Evolutionary conservation across 2,113 vertebrate species (phyloP), one percentile per base, ranked within the genome.

Genomic region (Erinaceus europaeus): DNA sequence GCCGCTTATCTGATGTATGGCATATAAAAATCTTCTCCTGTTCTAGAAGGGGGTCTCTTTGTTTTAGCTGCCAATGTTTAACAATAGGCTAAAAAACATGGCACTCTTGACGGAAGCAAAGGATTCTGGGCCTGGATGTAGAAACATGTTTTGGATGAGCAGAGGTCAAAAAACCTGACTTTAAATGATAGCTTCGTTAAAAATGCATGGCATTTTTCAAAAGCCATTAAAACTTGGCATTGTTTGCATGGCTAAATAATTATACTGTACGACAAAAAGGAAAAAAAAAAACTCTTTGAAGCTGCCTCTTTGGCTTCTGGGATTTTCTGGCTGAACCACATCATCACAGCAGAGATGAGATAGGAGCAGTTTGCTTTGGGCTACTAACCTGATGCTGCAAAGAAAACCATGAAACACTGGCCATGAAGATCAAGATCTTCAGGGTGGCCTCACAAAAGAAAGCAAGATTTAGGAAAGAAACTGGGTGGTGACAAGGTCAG

Each of bases 191-290:
- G 29, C 9, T 57, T 89, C 61, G 42, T 32, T 80, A 40, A 55
- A 71, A 79, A n/a, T 75, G 57, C 20, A 92, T 65, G 62, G 91
- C 52, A 78, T 90, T 90, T 92, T 53, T 88, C 83, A 69, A 75
- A 85, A 94, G 83, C 36, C 84, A 81, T 52, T 72, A 53, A 65
- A 72, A 59, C 20, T 25, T 53, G 73, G 68, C 40, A 11, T 38
- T 38, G 53, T 91, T 80, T 64, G 86, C 65, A 59, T 91, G 44
- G 73, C 57, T 84, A 85, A 23, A 71, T 52, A 93, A 71, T 29
- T 46, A 15, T 89, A 82, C 50, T 59, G 44, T 44, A n/a, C 86
- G 87, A 48, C 73, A 90, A 69, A 12, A 0, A 34, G 5, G 15
- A 36, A 64, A 36, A 5, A 61, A 21, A 10, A 65, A 62, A 50